Conservation (phyloP, 2,113 vertebrate species). For the Acanthochromis polyacanthus region DNA sequence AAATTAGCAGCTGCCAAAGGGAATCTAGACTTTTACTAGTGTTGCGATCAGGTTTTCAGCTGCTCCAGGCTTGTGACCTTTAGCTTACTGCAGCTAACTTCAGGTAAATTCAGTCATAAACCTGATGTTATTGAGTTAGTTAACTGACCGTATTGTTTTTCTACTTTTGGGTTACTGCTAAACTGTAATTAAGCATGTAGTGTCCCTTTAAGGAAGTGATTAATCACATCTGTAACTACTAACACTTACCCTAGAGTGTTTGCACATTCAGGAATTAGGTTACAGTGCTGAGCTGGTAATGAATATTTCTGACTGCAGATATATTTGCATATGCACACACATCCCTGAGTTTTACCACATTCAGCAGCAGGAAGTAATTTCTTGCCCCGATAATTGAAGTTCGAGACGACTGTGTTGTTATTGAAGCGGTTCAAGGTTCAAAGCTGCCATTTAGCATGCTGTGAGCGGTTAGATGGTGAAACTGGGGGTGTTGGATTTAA, state of each 20-base stretch:
- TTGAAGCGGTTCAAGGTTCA: constrained; percentile 42
- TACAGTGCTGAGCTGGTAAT: not conserved
- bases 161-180: not conserved
- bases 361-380: not conserved
- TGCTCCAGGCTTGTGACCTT: too few species aligned
- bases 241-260: not conserved
- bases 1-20: too few species aligned
- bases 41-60: too few species aligned
- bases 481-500: constrained; percentile 4
- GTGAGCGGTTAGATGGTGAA: constrained; percentile 3
- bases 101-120: too few species aligned
- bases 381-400: not conserved
- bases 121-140: too few species aligned
- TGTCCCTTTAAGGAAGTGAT: not conserved
- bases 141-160: too few species aligned
- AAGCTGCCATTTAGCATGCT: constrained; percentile 44
- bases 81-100: too few species aligned
- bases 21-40: too few species aligned
- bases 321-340: not conserved
- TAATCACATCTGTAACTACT: not conserved
- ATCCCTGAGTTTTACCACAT: not conserved
- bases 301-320: not conserved
- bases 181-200: too few species aligned
- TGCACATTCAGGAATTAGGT: not conserved
- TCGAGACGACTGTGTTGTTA: constrained; percentile 13